Evolutionary conservation across 2,113 vertebrate genomes (phyloP), one percentile per base, ranked within the genome.

Genomic region (Microcebus jonahi): DNA sequence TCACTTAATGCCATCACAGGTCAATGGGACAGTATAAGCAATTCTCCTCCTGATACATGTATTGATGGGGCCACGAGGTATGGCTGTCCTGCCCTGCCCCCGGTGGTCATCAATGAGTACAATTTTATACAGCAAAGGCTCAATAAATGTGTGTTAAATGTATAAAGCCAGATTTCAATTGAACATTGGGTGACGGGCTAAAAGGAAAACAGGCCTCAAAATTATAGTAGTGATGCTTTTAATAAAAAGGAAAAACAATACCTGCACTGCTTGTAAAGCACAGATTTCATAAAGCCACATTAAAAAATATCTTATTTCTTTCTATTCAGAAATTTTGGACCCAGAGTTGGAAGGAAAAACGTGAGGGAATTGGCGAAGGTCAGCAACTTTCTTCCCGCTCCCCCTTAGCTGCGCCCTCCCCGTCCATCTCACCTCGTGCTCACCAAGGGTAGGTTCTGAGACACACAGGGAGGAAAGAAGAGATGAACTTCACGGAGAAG

Each of bases 261-360:
- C 31, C 27, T 21, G 55, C 3, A 21, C 6, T 23, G 10, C 23
- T 36, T 42, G 45, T 67, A 77, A 23, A 48, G 8, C 42, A 61
- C 4, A 63, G 21, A 34, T 83, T 77, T 53, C 9, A 45, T 36
- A 55, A 25, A 71, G 18, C 21, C 63, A 70, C 23, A 73, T 57
- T 83, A 68, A 17, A 92, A 80, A 87, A 14, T 39, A 45, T 25
- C 9, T 70, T 25, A n/a, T 83, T 90, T 73, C 77, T 95, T 63
- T 80, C 63, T 70, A 20, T 85, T 57, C 7, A 36, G 34, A 88
- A 39, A 34, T 57, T 63, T 34, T 17, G 45, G 25, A 57, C 23
- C 1, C n/a, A 34, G 34, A 5, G 1, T 21, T 21, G 1, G 6
- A 83, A 13, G 23, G 7, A 17, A 27, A 42, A 14, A 17, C 34